Base-by-base conservation (phyloP, 2,888 invertebrate genomes). In the Idaea dimidiata region DNA sequence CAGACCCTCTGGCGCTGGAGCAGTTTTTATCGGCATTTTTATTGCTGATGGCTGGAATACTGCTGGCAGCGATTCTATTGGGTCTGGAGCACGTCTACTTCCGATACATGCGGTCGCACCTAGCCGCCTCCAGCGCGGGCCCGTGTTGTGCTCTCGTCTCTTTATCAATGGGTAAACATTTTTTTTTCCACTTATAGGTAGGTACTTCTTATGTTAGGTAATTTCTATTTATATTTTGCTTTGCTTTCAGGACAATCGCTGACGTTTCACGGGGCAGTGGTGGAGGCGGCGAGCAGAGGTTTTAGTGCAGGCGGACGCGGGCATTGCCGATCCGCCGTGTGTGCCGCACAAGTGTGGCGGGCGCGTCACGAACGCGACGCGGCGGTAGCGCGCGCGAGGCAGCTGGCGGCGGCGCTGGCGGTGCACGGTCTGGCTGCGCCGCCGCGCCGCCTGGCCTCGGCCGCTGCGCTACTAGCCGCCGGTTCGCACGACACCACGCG, bases 21-120 rank as follows among this genome's bases (percentile, higher is more conserved):
- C 99, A 99, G 93, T 99, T 99, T 92, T 95, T 99, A 83, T 98
- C 98, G 67, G 99, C 99, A 59, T 99, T 99, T 89, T 94, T 99
- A 64, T 94, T 99, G 68, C 94, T 99, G 62, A 98, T 98, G 95
- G 97, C 97, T 65, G 99, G 99, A 57, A 98, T 99, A 76, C 93
- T 98, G 66, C 93, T 99, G 71, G 98, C 99, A 0, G 96, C 97
- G 0, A 88, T 98, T 31, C 94, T 99, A 62, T 94, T 99, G 66
- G 94, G 97, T 59, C 91, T 98, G 65, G 99, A 99, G 89, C 97
- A 99, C 87, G 94, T 98, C 66, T 99, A 99, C 91, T 99, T 98
- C 91, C 96, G 97, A 80, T 99, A 99, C 87, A 94, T 98, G 75
- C 94, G 98, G 61, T 95, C 97, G 75, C 97, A 97, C 76, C 93